A percentile compares a stretch with the other conserved stretches of the same genome.
These are phyloP conservation scores for Drosophila lutescens DNA, from an alignment of 2,888 invertebrate genomes.

Conservation along the genomic window DNA sequence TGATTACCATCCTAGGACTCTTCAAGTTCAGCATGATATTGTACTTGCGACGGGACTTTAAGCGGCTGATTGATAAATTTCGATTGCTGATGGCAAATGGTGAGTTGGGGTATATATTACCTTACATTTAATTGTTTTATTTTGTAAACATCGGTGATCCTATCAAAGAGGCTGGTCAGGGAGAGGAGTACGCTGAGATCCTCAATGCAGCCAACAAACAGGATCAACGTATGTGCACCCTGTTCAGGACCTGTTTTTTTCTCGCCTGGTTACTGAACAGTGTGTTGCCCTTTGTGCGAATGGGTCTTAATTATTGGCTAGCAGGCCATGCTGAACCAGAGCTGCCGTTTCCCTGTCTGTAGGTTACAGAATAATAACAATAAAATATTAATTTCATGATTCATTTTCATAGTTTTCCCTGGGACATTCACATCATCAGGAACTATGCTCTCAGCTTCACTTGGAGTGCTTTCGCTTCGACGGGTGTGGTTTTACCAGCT, in stretches of 20 bases:
- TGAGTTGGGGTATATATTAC: neutral
- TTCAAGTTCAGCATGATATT: constrained; percentile 50
- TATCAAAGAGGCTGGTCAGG: constrained; percentile 35
- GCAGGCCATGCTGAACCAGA: constrained; percentile 35
- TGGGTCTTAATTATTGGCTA: constrained; percentile 11
- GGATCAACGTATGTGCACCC: constrained; percentile 38
- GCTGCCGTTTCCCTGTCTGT: constrained; percentile 44
- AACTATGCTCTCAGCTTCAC: constrained; percentile 32
- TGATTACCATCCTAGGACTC: constrained; percentile 43
- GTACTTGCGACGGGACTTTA: constrained; percentile 25
- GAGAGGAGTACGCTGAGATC: constrained; percentile 17
- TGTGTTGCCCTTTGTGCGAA: constrained; percentile 30
- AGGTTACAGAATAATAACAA: neutral
- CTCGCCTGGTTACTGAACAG: constrained; percentile 31
- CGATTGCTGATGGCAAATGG: constrained; percentile 36
- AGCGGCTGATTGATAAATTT: constrained; percentile 30
- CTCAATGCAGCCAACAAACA: constrained; percentile 16
- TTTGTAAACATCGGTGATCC: neutral
- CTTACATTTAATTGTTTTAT: neutral
- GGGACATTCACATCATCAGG: constrained; percentile 44
- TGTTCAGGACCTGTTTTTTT: constrained; percentile 43
- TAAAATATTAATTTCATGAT: neutral
- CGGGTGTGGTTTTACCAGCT: constrained; percentile 32
- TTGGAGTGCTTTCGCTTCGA: constrained; percentile 29
- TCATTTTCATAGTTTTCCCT: constrained; percentile 38